These are phyloP conservation scores for Drymodes brunneopygia DNA, from an alignment of 2,113 vertebrate genomes.

Conservation along the genomic window DNA sequence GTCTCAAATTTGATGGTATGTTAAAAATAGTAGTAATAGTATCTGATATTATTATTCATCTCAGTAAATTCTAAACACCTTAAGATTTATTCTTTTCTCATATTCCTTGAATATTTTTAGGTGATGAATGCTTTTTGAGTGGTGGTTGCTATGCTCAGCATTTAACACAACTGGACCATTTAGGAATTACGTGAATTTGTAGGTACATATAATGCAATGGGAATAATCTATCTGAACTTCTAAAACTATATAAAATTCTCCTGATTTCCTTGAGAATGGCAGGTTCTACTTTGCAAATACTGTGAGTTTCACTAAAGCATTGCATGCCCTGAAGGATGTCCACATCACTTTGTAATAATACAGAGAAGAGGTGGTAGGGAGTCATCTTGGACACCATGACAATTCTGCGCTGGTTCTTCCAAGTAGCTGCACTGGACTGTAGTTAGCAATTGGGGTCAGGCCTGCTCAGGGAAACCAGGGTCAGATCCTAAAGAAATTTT, in stretches of 20 bases:
- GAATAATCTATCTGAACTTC: neutral
- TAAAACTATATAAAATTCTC: neutral
- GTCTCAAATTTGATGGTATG: neutral
- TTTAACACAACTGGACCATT: neutral
- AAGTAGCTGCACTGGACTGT: neutral
- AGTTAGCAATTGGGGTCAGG: neutral
- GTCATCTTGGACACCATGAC: neutral
- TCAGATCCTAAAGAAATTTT: neutral
- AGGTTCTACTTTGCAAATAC: neutral
- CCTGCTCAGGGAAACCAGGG: neutral
- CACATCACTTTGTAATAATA: neutral
- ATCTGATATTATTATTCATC: neutral
- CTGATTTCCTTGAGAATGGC: neutral
- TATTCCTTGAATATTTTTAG: neutral
- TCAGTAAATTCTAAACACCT: neutral
- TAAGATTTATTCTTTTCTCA: neutral
- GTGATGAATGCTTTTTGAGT: neutral
- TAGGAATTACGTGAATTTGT: neutral
- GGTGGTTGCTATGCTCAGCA: neutral
- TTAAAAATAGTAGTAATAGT: neutral
- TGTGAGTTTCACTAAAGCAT: neutral
- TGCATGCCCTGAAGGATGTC: neutral
- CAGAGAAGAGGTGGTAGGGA: neutral
- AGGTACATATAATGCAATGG: neutral
- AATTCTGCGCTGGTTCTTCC: neutral